phyloP scores from a whole-genome alignment of 2,888 invertebrate species.

The Callyntrura guangdongensis region DNA sequence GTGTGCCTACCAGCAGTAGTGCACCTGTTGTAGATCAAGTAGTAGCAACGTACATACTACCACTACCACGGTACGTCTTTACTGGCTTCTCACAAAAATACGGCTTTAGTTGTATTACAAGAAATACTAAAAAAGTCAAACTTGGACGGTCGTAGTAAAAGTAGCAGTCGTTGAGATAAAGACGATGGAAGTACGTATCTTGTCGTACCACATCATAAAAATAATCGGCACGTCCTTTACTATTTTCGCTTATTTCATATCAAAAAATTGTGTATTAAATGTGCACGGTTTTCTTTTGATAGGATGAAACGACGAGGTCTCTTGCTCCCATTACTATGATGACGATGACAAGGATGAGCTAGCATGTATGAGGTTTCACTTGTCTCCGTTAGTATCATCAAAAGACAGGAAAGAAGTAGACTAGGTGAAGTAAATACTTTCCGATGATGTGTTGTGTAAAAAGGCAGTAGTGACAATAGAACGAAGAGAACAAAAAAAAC shows the following conservation, averaged over 20 bases:
- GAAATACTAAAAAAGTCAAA: slow-evolving; percentile 16
- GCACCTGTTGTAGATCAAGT: slow-evolving; percentile 37
- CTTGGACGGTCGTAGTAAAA: not conserved
- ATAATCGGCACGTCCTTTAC: slow-evolving; percentile 52
- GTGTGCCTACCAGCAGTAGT: slow-evolving; percentile 13
- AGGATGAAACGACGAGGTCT: slow-evolving; percentile 30
- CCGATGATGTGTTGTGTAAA: not conserved
- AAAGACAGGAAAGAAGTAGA: not conserved
- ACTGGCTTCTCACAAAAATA: not conserved
- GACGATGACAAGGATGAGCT: not conserved
- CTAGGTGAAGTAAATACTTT: slow-evolving; percentile 42
- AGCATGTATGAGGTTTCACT: not conserved
- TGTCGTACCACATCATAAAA: slow-evolving; percentile 58
- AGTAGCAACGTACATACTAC: too few relatives aligned
- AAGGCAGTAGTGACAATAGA: not conserved
- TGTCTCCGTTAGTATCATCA: not conserved
- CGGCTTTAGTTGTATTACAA: slow-evolving; percentile 19
- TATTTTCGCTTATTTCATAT: slow-evolving; percentile 22
- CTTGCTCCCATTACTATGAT: slow-evolving; percentile 18
- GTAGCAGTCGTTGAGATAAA: not conserved
- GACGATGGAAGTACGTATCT: slow-evolving; percentile 10
- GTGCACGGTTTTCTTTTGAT: slow-evolving; percentile 14
- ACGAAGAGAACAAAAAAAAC: not conserved
- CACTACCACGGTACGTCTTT: too few relatives aligned
- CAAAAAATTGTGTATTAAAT: not conserved